Base-by-base conservation (phyloP, 2,113 vertebrate genomes). In the Aspiorhynchus laticeps region DNA sequence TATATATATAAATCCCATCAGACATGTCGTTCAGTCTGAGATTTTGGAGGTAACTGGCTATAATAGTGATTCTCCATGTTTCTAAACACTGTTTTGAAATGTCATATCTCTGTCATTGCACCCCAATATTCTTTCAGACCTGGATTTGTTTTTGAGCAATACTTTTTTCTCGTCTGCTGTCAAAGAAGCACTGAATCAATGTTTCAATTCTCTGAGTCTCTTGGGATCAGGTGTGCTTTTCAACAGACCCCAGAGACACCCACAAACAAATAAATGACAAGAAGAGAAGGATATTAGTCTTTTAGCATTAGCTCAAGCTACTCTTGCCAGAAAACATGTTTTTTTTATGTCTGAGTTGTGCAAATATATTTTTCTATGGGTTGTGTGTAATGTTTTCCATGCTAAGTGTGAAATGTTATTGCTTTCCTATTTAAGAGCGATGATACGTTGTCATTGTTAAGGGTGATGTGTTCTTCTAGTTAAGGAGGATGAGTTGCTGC, bases 141-240 rank as follows among this genome's bases (percentile, higher is more conserved):
- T 28, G 12, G 26, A 67, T 69, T 41, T 83, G 63, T 83, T 83
- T 46, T 65, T 28, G 43, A 31, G 26, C 28, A 43, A 41, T 81
- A 4, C 17, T 53, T 80, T 86, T 59, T 80, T 19, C 63, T 21
- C 2, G 28, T 41, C 56, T 73, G 36, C 79, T 86, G 48, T 69
- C 33, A 81, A 71, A 80, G 46, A 73, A 80, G 61, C 77, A 80
- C 43, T 80, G 28, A 80, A 71, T 86, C 85, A 71, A 38, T 43
- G 63, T 59, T 86, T 80, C 77, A 71, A 71, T 80, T 71, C 48
- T 56, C 26, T 1, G 10, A 28, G 43, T 24, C 85, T 71, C 46
- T 56, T 48, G 77, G 85, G 77, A 86, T 71, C 67, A 46, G 77
- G 24, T 80, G 76, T 69, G 76, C 76, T 86, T 80, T 80, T 86